Evolutionary conservation across 1,140 invertebrate genomes (phyloP).

Genomic region (Pogonomyrmex barbatus): DNA sequence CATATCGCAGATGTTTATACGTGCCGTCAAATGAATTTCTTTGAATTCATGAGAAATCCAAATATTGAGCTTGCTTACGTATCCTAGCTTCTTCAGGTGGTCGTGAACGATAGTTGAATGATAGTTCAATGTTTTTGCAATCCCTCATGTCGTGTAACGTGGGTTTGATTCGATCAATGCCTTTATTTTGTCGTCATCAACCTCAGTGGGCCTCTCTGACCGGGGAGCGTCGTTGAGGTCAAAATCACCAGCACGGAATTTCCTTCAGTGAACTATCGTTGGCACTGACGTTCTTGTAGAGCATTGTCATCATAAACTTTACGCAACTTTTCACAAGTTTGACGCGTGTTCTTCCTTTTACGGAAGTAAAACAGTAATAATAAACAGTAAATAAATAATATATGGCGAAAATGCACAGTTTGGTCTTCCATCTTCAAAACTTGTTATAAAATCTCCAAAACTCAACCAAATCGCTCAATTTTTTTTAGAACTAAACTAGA

Average conservation of each 20-base stretch:
- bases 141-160: not conserved
- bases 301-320: too few species aligned
- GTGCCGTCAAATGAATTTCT: too few species aligned
- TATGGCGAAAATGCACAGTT: slow-evolving; percentile 3
- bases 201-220: not conserved
- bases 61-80: slow-evolving; percentile 10
- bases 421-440: too few species aligned
- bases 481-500: not conserved
- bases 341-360: slow-evolving; percentile 8
- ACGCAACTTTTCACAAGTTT: not conserved
- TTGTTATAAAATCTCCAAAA: too few species aligned
- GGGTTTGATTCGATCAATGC: not conserved
- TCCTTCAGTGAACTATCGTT: not conserved
- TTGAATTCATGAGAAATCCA: not conserved
- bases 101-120: slow-evolving; percentile 6
- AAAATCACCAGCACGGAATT: slow-evolving; percentile 27
- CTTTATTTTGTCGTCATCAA: slow-evolving; percentile 6
- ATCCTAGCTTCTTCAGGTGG: slow-evolving; percentile 5
- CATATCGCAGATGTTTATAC: too few species aligned
- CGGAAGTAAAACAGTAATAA: slow-evolving; percentile 1
- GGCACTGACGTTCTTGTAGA: slow-evolving; percentile 5
- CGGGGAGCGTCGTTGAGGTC: not conserved
- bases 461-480: too few species aligned
- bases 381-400: not conserved
- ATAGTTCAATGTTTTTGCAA: slow-evolving; percentile 5